These are phyloP conservation scores for Azorinus chamasolen DNA, from an alignment of 2,888 invertebrate species.

Conservation along the genomic window DNA sequence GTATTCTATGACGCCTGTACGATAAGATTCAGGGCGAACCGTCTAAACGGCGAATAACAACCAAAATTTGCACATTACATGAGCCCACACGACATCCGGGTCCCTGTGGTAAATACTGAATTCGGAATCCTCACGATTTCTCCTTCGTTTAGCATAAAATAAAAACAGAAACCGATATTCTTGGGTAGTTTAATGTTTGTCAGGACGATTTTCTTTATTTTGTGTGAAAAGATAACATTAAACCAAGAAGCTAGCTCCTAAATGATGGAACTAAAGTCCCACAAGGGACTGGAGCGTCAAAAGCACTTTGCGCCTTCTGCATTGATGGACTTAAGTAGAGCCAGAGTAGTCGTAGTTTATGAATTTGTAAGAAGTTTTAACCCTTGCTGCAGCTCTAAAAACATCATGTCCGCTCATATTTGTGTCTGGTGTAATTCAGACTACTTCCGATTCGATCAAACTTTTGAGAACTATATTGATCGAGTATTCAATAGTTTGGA, in stretches of 20 bases:
- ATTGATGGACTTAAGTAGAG: constrained; percentile 59
- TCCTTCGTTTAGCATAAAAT: constrained; percentile 52
- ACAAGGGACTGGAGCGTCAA: constrained; percentile 45
- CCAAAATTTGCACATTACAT: constrained; percentile 30
- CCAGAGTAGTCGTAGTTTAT: constrained; percentile 50
- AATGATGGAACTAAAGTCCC: constrained; percentile 36
- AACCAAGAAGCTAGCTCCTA: constrained; percentile 53
- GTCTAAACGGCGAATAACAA: too few relatives aligned
- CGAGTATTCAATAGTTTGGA: too few relatives aligned
- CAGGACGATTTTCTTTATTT: constrained; percentile 66
- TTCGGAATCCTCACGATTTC: constrained; percentile 43
- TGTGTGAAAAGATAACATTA: constrained; percentile 69
- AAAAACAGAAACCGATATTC: constrained; percentile 56
- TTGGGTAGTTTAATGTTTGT: constrained; percentile 49
- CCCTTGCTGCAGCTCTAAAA: background rate
- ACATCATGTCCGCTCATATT: too few relatives aligned
- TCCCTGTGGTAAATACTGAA: constrained; percentile 48
- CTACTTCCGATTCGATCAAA: too few relatives aligned
- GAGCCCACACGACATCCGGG: constrained; percentile 1
- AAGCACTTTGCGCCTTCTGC: constrained; percentile 61
- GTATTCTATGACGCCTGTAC: too few relatives aligned
- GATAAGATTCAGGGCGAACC: too few relatives aligned
- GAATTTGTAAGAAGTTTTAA: constrained; percentile 58
- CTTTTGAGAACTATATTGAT: too few relatives aligned
- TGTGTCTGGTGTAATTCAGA: too few relatives aligned